Conservation (phyloP, 2,113 vertebrate species). For the Mustela lutreola region DNA sequence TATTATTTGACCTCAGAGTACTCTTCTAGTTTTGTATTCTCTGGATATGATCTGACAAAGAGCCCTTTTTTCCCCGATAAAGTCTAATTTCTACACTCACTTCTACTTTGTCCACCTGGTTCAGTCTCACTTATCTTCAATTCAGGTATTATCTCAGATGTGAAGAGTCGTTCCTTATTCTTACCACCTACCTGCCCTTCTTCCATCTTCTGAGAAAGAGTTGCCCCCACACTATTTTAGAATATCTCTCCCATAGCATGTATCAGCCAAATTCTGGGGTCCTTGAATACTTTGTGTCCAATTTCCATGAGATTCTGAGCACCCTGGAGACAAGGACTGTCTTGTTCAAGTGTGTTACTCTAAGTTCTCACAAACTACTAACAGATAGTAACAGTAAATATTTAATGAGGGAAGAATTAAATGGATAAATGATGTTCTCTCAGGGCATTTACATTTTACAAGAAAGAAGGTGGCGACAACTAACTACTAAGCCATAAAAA, state of each 20-base stretch:
- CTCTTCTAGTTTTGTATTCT: background rate
- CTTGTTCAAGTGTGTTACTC: background rate
- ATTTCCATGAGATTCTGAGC: background rate
- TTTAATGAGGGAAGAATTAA: conserved; percentile 28
- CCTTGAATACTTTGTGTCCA: background rate
- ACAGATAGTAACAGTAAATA: background rate
- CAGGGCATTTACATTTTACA: conserved; percentile 3
- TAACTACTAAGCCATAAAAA: conserved; percentile 24
- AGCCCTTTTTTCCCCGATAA: background rate
- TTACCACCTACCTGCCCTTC: background rate
- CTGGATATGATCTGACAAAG: background rate
- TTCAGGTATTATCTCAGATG: background rate
- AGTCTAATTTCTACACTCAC: background rate
- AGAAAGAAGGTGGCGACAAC: background rate
- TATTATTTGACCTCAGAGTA: background rate
- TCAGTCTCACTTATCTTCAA: background rate
- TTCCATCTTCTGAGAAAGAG: background rate
- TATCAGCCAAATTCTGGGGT: background rate
- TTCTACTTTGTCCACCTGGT: background rate
- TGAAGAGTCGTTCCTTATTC: background rate
- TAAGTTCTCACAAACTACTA: background rate
- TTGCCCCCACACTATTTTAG: background rate
- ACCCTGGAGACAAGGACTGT: background rate
- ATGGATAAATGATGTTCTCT: background rate
- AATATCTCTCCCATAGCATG: background rate